phyloP scores from a whole-genome alignment of 2,797 vertebrate species.

The Melanotaenia maccullochi region DNA sequence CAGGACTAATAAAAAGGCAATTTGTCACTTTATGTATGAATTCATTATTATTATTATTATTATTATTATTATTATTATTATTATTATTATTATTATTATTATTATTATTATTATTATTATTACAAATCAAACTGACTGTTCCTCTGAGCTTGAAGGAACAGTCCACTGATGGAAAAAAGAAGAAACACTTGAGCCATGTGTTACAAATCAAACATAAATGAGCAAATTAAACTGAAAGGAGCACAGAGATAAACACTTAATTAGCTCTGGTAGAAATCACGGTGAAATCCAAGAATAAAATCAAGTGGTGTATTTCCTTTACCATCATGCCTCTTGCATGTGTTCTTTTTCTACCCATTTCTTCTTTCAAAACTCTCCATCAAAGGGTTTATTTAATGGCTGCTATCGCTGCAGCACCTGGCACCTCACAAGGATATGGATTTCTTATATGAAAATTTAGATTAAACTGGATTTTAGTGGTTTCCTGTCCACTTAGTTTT shows the following conservation, averaged over 20 bases:
- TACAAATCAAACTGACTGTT: no score
- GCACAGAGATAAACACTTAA: conserved; percentile 70
- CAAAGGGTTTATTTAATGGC: conserved; percentile 62
- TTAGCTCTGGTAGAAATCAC: conserved; percentile 64
- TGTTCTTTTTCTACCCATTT: not conserved
- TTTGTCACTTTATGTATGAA: conserved; percentile 52
- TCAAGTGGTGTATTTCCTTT: conserved; percentile 39
- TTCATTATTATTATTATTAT: conserved; percentile 11
- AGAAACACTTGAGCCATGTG: conserved; percentile 66
- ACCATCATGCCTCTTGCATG: conserved; percentile 40
- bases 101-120: no score
- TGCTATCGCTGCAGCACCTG: conserved; percentile 62
- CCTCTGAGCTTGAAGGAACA: no score
- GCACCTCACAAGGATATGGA: conserved; percentile 33
- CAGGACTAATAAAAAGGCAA: conserved; percentile 49
- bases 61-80: not conserved
- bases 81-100: no score
- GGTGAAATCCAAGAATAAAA: conserved; percentile 63
- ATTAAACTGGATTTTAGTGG: conserved; percentile 56
- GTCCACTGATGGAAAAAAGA: conserved; percentile 31
- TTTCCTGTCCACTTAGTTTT: conserved; percentile 46
- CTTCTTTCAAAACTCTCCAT: conserved; percentile 48
- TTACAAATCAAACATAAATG: conserved; percentile 68
- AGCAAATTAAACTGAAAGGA: conserved; percentile 66
- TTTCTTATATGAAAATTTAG: conserved; percentile 49